Percentiles rank a stretch among this genome's conserved stretches.
Conservation (phyloP, 53 echinoderm and acorn worm genomes). For the Luidia sarsii region DNA sequence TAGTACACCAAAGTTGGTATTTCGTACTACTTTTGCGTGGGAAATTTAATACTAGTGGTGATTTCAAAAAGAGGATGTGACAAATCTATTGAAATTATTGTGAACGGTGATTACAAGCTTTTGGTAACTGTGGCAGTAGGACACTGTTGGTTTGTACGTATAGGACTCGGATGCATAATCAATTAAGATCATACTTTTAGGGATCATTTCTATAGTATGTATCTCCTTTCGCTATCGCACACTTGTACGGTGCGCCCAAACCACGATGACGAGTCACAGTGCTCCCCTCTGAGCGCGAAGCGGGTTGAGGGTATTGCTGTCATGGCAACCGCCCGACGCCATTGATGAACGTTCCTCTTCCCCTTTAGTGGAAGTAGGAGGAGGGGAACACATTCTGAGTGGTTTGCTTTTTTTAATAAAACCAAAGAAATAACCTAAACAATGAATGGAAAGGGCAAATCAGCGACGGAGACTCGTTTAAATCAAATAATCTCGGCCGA, state of each 20-base stretch:
- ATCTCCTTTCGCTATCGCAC: slow-evolving; percentile 50
- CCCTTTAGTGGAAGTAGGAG: slow-evolving; percentile 33
- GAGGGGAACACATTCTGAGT: slow-evolving; percentile 72
- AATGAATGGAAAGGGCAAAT: no score
- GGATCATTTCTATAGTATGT: slow-evolving; percentile 89
- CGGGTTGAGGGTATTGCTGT: slow-evolving; percentile 54
- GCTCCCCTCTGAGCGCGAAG: slow-evolving; percentile 84
- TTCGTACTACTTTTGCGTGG: no score
- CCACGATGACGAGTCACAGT: slow-evolving; percentile 74
- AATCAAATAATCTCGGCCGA: no score
- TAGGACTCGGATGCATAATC: no score
- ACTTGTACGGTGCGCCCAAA: slow-evolving; percentile 22
- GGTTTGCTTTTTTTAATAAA: slow-evolving; percentile 23
- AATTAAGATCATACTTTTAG: slow-evolving; percentile 85
- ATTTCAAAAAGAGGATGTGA: no score
- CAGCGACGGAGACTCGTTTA: no score
- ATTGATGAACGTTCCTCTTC: slow-evolving; percentile 75
- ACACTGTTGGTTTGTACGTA: no score
- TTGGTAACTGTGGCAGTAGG: no score
- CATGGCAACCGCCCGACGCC: slow-evolving; percentile 45
- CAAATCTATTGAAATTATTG: no score
- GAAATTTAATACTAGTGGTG: no score
- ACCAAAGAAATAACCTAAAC: not conserved
- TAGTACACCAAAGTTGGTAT: no score
- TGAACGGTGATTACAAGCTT: no score